A percentile compares a stretch with the other conserved stretches of the same genome.
phyloP scores from a whole-genome alignment of 2,113 vertebrate species.

The Cavia aperea region DNA sequence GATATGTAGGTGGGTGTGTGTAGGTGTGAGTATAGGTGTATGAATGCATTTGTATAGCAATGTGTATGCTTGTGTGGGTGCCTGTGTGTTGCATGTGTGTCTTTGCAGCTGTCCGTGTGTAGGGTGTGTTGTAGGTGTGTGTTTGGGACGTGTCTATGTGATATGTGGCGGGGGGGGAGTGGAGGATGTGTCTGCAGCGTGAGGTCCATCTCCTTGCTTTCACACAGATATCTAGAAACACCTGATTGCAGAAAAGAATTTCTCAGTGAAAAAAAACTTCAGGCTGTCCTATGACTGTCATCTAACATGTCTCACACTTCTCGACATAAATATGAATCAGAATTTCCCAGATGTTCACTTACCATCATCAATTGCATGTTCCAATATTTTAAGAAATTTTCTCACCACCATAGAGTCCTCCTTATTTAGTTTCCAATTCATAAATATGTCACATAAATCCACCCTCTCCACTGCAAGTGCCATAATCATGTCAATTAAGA shows the following conservation, averaged over 20 bases:
- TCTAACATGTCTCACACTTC: background rate
- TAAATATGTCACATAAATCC: background rate
- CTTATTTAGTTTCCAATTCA: background rate
- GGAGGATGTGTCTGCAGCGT: background rate
- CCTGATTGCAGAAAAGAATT: background rate
- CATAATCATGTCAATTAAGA: background rate
- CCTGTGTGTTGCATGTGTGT: background rate
- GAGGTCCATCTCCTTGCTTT: background rate
- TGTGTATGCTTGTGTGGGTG: background rate
- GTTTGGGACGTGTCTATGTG: background rate
- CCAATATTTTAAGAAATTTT: background rate
- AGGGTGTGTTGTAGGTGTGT: background rate
- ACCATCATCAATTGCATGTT: rapidly evolving
- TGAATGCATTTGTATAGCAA: background rate
- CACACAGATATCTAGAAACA: background rate
- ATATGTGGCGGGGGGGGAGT: background rate
- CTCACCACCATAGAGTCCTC: background rate
- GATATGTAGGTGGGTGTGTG: background rate
- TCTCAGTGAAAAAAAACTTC: background rate
- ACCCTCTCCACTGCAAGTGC: background rate
- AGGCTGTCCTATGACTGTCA: background rate
- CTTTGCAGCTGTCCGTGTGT: background rate
- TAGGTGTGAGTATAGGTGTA: background rate
- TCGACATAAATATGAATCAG: background rate
- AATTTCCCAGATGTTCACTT: background rate